These are phyloP conservation scores for Syngnathus scovelli DNA, from an alignment of 2,113 vertebrate species.

Conservation along the genomic window DNA sequence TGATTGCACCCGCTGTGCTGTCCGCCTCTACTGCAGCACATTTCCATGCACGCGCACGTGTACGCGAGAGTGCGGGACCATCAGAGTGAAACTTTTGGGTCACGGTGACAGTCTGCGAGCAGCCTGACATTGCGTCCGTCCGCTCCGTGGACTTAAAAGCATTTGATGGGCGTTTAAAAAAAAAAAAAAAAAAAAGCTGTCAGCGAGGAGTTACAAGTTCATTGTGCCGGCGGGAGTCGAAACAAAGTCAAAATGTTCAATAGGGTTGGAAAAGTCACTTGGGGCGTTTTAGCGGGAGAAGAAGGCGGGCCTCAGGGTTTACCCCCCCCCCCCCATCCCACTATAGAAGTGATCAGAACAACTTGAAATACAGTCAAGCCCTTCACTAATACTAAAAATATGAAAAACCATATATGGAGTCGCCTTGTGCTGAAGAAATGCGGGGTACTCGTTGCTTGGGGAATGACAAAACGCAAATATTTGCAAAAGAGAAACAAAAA, in stretches of 20 bases:
- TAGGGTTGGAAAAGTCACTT: background rate
- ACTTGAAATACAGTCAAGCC: background rate
- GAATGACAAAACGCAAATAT: too few species aligned
- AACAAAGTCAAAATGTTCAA: conserved; percentile 5
- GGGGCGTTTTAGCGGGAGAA: background rate
- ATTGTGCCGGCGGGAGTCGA: background rate
- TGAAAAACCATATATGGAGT: too few species aligned
- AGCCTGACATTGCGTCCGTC: conserved; percentile 1
- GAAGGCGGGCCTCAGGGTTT: background rate
- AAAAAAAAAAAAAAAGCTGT: conserved; percentile 1
- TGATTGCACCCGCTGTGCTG: too few species aligned
- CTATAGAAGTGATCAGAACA: background rate
- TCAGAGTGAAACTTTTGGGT: background rate
- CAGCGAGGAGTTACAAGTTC: background rate
- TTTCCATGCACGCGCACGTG: background rate
- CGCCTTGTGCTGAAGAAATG: too few species aligned
- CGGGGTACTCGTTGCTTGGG: too few species aligned
- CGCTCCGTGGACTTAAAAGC: background rate
- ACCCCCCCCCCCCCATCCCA: background rate
- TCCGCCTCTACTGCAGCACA: background rate
- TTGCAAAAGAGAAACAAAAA: background rate
- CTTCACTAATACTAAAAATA: too few species aligned
- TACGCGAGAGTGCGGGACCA: background rate
- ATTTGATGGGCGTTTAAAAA: background rate
- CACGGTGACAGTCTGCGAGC: background rate